Evolutionary conservation across 1,140 invertebrate genomes (phyloP), one percentile per base, ranked within the genome.

Genomic region (Oscheius sp.): DNA sequence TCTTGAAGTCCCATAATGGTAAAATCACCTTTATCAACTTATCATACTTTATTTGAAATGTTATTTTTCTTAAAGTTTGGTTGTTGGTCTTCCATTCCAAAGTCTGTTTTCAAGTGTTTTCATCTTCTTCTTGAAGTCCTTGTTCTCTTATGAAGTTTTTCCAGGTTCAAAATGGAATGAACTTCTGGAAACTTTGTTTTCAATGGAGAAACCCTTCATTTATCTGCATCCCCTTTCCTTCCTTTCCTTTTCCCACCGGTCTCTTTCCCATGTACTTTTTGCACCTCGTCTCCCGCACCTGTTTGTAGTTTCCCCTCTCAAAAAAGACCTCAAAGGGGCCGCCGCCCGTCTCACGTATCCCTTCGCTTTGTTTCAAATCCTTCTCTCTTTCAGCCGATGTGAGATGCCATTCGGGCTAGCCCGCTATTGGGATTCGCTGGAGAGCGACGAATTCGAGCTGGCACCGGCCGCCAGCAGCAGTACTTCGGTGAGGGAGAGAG

Each of bases 371-470:
- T 26, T 23, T 42, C 38, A 42, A 10, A 42, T n/a, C n/a, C n/a
- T 42, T 42, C n/a, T n/a, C 7, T 4, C 28, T 55, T 55, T 7
- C 49, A 55, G 49, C 49, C 23, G 15, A 55, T 55, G 49, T 55
- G 49, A 55, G 49, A 55, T 55, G 49, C 49, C 49, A 7, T 55
- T 55, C 49, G 49, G 49, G 15, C 49, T 55, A 15, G 49, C 49
- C 49, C 49, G 49, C 49, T 55, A 55, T 26, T 55, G 49, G 49
- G 49, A 55, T 26, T 55, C 49, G 7, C 28, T 55, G 49, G 49
- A 55, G 28, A 55, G 49, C 28, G 49, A 55, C 23, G 49, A 55
- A 23, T 55, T 13, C 23, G 49, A 55, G 7, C 49, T 26, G 7
- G n/a, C n/a, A n/a, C n/a, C n/a, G n/a, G n/a, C n/a, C n/a, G n/a